A percentile compares a stretch with the other conserved stretches of the same genome.
Conservation (phyloP, 92 coral and sea anemone species). For the Heteractis magnifica region DNA sequence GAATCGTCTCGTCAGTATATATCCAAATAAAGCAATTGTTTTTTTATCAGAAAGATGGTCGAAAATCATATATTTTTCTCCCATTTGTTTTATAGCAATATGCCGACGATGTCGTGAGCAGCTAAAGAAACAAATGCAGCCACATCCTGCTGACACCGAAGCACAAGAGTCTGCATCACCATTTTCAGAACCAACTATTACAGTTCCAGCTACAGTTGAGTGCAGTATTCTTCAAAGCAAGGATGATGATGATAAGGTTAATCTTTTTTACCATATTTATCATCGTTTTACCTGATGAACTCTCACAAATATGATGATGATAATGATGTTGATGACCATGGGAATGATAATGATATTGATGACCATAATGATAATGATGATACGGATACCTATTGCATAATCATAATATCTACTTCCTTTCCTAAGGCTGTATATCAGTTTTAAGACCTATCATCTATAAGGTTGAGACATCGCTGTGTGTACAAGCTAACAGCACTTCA, state of each 20-base stretch:
- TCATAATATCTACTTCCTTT: background rate
- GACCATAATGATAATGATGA: background rate
- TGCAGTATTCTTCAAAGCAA: slow-evolving; percentile 2
- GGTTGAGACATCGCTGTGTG: slow-evolving; percentile 1
- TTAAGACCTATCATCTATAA: background rate
- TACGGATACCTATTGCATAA: background rate
- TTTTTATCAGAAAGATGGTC: slow-evolving; percentile 1
- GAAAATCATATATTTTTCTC: slow-evolving; percentile 6
- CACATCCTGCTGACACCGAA: background rate
- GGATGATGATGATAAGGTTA: slow-evolving; percentile 9
- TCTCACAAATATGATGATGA: background rate
- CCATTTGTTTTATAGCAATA: slow-evolving; percentile 11
- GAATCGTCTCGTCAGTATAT: background rate
- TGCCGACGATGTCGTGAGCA: slow-evolving; percentile 21
- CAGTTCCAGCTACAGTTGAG: background rate
- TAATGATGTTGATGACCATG: background rate
- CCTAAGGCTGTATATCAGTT: background rate
- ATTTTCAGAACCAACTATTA: background rate
- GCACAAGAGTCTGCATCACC: background rate
- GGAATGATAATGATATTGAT: background rate
- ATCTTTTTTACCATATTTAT: background rate
- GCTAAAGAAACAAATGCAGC: background rate
- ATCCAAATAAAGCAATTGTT: background rate
- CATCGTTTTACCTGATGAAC: slow-evolving; percentile 3
- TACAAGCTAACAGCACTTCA: slow-evolving; percentile 7